Evolutionary conservation across 35 echinoderm and acorn worm species (phyloP), one percentile per base, ranked within the genome.

Genomic region (Nesometra sesokonis): DNA sequence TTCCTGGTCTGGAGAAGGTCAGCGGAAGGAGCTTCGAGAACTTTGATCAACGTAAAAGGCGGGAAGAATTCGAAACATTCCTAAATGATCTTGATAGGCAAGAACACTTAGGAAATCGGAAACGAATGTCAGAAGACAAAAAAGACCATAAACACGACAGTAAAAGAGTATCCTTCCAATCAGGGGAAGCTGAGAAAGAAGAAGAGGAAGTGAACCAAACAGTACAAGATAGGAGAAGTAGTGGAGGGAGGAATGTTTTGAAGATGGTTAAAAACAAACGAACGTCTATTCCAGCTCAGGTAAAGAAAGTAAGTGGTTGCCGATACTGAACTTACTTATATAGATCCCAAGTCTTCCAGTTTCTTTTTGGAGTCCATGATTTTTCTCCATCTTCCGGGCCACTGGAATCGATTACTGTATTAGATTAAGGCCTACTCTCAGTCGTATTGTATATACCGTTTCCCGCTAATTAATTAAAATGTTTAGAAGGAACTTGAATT

Each of bases 31-130:
- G 91, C 23, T 88, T 92, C 33, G 93, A 95, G 76, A 95, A 89
- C 81, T 95, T 92, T 36, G 87, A 95, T 32, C 90, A 95, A 77
- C 82, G 93, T 1, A 91, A 95, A 47, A 95, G 86, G 79, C 77
- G 93, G 30, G 93, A 95, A 78, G 93, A 95, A 76, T 95, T 95
- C 77, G 93, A 95, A 81, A 77, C 82, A n/a, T 95, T 95, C 82
- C 82, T 95, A 84, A 91, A 91, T 11, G 90, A 91, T 47, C 87
- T 95, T 7, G 84, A 90, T 78, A 79, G 46, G 23, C 34, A 84
- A 23, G 90, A 88, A 67, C 52, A 13, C 23, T 67, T 13, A 13
- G 21, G 9, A 67, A 43, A 43, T 43, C 8, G 23, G 21, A 67
- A 67, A 27, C 52, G 52, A 67, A 19, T 19, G 23, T 67, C 21